Base-by-base conservation (phyloP, 1,140 invertebrate species). In the Pogonus chalceus region DNA sequence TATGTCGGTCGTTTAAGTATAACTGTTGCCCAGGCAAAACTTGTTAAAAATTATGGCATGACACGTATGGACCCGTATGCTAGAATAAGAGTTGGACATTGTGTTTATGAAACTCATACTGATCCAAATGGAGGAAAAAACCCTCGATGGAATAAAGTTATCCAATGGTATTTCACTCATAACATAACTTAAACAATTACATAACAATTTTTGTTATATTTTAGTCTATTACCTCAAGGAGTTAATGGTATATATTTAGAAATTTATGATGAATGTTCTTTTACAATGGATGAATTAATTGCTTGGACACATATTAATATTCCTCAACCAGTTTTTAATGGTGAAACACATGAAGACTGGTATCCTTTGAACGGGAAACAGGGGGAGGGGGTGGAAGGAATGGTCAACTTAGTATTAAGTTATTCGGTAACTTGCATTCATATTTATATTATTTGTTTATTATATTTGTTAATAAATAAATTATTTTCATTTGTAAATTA, bases 51-150 rank as follows among this genome's bases (percentile, higher is more conserved):
- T 72, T 98, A 98, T 82, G 94, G 95, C 26, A 76, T 98, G 58
- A 90, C 91, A 1, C 79, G 90, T 57, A 98, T 97, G 94, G 93
- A 97, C 74, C 93, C 93, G 0, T 97, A 97, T 71, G 90, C 90
- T n/a, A 77, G 93, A 60, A 67, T 97, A 46, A 78, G 92, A 60
- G 81, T 98, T 31, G 95, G 93, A 1, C 92, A 96, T 69, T 84
- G 84, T 58, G 85, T 96, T 35, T 96, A 95, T 73, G 94, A 98
- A 75, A 97, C 94, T 1, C 91, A 92, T 55, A 96, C 93, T 2
- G 87, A 90, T 66, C 80, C 87, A 43, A 96, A 91, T 75, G 95
- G 93, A 49, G 92, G 92, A n/a, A 96, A 94, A 71, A 93, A 87
- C 70, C 95, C 95, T 16, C 77, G 84, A 59, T 97, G 94, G 94